These are phyloP conservation scores for Chiridota heheva DNA, from an alignment of 35 echinoderm and acorn worm genomes.

Conservation along the genomic window DNA sequence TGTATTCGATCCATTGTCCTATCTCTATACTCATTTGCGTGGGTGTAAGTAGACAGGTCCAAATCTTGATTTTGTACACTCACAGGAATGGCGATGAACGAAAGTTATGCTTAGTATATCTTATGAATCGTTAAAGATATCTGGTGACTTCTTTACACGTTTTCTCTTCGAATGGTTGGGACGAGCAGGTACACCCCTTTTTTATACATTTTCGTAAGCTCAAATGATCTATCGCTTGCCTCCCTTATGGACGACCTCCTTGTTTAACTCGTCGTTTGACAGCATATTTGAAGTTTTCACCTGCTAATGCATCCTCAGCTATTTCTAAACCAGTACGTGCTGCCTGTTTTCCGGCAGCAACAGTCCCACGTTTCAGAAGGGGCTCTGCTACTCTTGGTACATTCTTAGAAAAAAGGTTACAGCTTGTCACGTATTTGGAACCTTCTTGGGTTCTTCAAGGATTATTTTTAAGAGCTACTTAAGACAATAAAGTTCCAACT, in stretches of 20 bases:
- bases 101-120: conserved; percentile 35
- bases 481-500: no score
- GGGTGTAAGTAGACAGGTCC: conserved; percentile 57
- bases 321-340: conserved; percentile 37
- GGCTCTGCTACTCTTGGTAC: conserved; percentile 26
- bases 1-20: conserved; percentile 52
- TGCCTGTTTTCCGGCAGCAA: conserved; percentile 19
- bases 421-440: no score
- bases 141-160: background rate
- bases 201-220: no score
- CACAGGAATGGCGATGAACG: conserved; percentile 60
- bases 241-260: background rate
- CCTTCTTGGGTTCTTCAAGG: no score
- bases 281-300: conserved; percentile 32
- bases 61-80: conserved; percentile 58
- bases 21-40: conserved; percentile 44
- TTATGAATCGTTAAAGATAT: background rate
- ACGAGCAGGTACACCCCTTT: no score
- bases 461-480: no score
- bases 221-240: no score
- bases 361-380: conserved; percentile 37
- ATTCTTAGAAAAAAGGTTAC: no score
- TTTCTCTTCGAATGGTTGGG: conserved; percentile 4
- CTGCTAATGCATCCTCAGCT: conserved; percentile 16
- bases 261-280: conserved; percentile 5